These are phyloP conservation scores for Stichopus chloronotus DNA, from an alignment of 35 echinoderm and acorn worm genomes.

Conservation along the genomic window DNA sequence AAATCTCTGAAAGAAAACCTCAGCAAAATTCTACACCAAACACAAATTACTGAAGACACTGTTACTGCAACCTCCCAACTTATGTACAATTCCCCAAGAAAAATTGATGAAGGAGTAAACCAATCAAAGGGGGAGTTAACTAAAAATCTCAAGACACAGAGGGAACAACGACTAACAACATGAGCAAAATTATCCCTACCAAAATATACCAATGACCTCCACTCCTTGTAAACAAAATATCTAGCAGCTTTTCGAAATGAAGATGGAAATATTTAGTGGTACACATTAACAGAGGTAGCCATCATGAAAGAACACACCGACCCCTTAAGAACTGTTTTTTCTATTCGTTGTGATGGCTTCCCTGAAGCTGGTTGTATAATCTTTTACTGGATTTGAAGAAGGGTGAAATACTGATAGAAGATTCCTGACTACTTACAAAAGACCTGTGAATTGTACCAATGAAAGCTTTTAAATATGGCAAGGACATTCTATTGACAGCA, in stretches of 20 bases:
- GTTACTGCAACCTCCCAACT: background rate
- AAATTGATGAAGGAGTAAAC: background rate
- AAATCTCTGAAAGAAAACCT: background rate
- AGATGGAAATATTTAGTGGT: constrained; percentile 18
- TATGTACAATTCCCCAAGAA: background rate
- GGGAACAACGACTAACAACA: constrained; percentile 22
- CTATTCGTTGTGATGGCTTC: background rate
- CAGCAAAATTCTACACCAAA: background rate
- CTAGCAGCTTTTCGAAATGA: constrained; percentile 2
- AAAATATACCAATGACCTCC: background rate
- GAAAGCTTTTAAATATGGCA: background rate
- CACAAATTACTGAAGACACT: background rate
- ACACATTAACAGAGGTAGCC: background rate
- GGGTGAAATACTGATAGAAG: constrained; percentile 20
- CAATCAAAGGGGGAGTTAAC: background rate
- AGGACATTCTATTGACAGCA: background rate
- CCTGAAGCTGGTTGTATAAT: background rate
- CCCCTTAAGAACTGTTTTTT: background rate
- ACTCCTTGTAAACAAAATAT: background rate
- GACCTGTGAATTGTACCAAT: background rate
- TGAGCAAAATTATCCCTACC: constrained; percentile 25
- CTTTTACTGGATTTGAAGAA: constrained; percentile 1
- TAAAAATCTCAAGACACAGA: constrained; percentile 16
- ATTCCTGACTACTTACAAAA: background rate
- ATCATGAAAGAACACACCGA: background rate